Base-by-base conservation (phyloP, 2,113 vertebrate species). In the Eretmodus cyanostictus region DNA sequence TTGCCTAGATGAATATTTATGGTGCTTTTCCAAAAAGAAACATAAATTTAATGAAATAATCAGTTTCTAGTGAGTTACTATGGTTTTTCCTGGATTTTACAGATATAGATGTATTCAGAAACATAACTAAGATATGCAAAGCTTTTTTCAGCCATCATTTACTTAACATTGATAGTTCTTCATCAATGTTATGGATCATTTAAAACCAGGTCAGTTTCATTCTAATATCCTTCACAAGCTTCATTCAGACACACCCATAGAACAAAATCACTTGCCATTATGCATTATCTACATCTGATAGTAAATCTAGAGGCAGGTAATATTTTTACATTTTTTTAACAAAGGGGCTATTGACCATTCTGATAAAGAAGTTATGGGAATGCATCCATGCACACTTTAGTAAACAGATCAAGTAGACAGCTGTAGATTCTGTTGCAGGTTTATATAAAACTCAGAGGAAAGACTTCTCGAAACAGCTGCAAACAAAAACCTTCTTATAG, bases 101-200 rank as follows among this genome's bases (percentile, higher is more conserved):
- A 66, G 61, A 31, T 19, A 49, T 1, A 47, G 24, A 76, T 16
- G 5, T 47, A 5, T 17, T 17, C 22, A 17, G 8, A 42, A 73
- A 16, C 45, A 16, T 16, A 16, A 42, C 38, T 8, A 66, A 16
- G 38, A 73, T 16, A 45, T 3, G 38, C 22, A 27, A 27, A 45
- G 8, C 1, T 27, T 9, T 71, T 0, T 27, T 0, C 13, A 71
- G 66, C 12, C 1, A 0, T 1, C n/a, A 9, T 0, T 38, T 66
- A 38, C 61, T 66, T 66, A n/a, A 42, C 22, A 73, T 45, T 45
- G 13, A 40, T 7, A 38, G 5, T 27, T 73, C 66, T 45, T 73
- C 68, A 73, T 73, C 68, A 29, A 6, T 17, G 66, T 40, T 9
- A 71, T 14, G n/a, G 13, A 27, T 16, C n/a, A 71, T 16, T 71